Conservation (phyloP, 2,113 vertebrate species). For the Peromyscus maniculatus region DNA sequence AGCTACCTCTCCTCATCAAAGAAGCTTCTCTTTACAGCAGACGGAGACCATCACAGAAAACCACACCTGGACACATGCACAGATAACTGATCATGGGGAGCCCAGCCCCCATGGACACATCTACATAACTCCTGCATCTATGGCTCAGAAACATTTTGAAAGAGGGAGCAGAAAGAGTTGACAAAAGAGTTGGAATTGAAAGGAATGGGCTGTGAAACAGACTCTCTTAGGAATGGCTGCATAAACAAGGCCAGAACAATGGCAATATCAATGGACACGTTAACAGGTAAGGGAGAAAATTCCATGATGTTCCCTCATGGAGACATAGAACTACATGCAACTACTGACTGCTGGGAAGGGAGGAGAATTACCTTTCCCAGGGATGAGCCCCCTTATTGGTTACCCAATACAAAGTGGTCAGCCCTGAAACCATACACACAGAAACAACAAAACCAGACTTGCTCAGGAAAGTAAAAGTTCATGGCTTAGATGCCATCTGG, state of each 20-base stretch:
- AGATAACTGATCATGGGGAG: no score
- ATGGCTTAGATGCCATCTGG: no score
- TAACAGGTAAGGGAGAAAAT: background rate
- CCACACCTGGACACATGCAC: no score
- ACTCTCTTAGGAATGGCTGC: background rate
- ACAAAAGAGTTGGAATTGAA: background rate
- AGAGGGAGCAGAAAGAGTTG: no score
- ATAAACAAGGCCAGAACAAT: background rate
- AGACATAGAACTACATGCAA: background rate
- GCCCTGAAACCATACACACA: background rate
- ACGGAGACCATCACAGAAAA: no score
- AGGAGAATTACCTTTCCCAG: no score
- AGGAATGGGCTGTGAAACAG: background rate
- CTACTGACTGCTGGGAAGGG: background rate
- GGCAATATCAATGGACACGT: background rate
- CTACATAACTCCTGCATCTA: no score
- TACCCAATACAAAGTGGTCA: background rate
- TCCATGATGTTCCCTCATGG: background rate
- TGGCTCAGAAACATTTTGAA: no score
- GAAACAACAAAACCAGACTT: background rate
- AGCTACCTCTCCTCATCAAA: background rate
- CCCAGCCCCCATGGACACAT: no score
- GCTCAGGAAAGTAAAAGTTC: background rate
- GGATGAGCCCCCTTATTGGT: background rate
- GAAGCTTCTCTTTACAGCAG: background rate